Evolutionary conservation across 1,140 invertebrate species (phyloP).

Genomic region (Euschistus heros): DNA sequence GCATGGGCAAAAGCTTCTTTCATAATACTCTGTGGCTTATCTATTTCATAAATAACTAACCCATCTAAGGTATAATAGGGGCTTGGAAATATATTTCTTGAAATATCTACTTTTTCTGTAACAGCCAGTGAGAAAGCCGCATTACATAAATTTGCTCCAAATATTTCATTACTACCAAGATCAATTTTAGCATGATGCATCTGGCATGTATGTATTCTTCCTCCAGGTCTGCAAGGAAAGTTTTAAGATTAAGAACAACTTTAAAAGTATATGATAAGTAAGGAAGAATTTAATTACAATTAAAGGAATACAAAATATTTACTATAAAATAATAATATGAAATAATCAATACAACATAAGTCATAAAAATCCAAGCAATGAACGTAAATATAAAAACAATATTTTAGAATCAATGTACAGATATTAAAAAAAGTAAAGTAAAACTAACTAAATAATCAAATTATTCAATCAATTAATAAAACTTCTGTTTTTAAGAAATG

Average conservation of each 20-base stretch:
- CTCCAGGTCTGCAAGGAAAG: conserved; percentile 44
- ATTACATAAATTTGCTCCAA: conserved; percentile 51
- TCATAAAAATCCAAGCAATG: too few species aligned
- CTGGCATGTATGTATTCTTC: conserved; percentile 60
- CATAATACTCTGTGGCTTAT: background rate
- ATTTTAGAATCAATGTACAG: too few species aligned
- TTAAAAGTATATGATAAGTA: background rate
- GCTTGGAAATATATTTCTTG: background rate
- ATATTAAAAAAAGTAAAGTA: too few species aligned
- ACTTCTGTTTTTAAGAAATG: too few species aligned
- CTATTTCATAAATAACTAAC: background rate
- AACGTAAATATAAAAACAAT: too few species aligned
- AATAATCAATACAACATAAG: too few species aligned
- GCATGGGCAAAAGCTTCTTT: background rate
- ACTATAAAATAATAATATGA: too few species aligned
- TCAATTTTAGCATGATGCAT: conserved; percentile 59
- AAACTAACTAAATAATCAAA: too few species aligned
- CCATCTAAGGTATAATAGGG: background rate
- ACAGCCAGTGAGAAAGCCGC: conserved; percentile 53
- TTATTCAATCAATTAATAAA: background rate
- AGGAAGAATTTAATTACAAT: too few species aligned
- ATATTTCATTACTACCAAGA: conserved; percentile 57
- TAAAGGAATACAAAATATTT: too few species aligned
- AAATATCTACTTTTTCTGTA: conserved; percentile 31
- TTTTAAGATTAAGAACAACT: background rate